Conservation (phyloP, 37 sponge, comb jelly and placozoan genomes). For the Cladorhizidae sp. region DNA sequence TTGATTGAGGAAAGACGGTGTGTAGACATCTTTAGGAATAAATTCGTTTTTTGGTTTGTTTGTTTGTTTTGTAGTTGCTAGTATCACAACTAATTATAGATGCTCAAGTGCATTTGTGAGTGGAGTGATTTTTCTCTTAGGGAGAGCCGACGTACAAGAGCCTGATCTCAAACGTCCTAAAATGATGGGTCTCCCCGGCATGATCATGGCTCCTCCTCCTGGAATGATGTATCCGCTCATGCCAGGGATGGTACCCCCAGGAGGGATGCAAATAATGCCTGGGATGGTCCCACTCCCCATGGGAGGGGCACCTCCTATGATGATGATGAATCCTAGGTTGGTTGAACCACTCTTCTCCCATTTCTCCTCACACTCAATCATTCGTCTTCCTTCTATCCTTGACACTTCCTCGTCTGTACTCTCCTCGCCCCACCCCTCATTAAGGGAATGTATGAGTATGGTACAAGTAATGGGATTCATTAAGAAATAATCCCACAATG, state of each 20-base stretch:
- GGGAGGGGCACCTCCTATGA: constrained; percentile 10
- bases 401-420: not conserved
- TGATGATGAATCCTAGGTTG: not conserved
- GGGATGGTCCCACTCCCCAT: not conserved
- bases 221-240: constrained; percentile 34
- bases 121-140: not conserved
- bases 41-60: no score
- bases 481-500: no score
- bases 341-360: not conserved
- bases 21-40: no score
- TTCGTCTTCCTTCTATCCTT: not conserved
- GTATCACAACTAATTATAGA: no score
- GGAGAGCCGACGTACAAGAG: constrained; percentile 21
- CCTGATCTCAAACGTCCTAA: constrained; percentile 29
- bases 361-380: not conserved
- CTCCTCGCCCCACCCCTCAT: not conserved
- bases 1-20: no score
- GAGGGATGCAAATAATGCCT: constrained; percentile 53
- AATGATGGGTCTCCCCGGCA: constrained; percentile 10
- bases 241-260: constrained; percentile 52
- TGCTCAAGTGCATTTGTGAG: no score
- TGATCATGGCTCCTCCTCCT: constrained; percentile 1
- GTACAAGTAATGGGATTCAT: no score
- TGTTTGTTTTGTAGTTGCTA: no score
- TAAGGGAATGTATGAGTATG: no score